A percentile compares a stretch with the other conserved stretches of the same genome.
These are phyloP conservation scores for Xiphophorus couchianus DNA, from an alignment of 2,113 vertebrate genomes.

Conservation along the genomic window DNA sequence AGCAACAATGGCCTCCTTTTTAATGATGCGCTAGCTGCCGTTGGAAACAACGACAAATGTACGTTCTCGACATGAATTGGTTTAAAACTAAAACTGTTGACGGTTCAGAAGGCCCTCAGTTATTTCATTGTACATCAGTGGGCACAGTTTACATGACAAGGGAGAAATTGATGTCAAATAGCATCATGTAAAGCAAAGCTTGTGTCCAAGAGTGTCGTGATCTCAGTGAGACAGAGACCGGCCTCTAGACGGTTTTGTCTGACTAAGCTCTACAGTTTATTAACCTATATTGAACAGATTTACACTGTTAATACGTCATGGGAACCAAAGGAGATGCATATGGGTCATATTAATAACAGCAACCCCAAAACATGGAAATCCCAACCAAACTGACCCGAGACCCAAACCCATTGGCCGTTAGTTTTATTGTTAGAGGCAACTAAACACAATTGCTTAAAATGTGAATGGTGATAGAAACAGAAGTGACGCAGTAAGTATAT, in stretches of 20 bases:
- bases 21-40: constrained; percentile 65
- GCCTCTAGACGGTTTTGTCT: constrained; percentile 39
- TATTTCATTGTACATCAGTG: neutral
- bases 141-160: neutral
- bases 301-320: constrained; percentile 26
- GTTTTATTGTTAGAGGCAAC: neutral
- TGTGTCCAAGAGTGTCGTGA: neutral
- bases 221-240: constrained; percentile 4
- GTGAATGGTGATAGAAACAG: neutral
- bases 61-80: constrained; percentile 19
- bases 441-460: neutral
- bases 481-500: too few relatives aligned
- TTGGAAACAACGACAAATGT: constrained; percentile 35
- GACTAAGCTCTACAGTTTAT: constrained; percentile 40
- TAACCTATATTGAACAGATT: constrained; percentile 64
- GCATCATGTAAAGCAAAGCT: neutral
- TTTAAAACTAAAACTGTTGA: constrained; percentile 2
- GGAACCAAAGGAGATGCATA: constrained; percentile 17
- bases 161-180: neutral
- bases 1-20: constrained; percentile 76
- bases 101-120: neutral
- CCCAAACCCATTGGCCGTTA: neutral
- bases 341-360: constrained; percentile 10
- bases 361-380: neutral
- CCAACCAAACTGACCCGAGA: neutral